Evolutionary conservation across 1,140 invertebrate species (phyloP), one percentile per base, ranked within the genome.

Genomic region (Drosophila triauraria): DNA sequence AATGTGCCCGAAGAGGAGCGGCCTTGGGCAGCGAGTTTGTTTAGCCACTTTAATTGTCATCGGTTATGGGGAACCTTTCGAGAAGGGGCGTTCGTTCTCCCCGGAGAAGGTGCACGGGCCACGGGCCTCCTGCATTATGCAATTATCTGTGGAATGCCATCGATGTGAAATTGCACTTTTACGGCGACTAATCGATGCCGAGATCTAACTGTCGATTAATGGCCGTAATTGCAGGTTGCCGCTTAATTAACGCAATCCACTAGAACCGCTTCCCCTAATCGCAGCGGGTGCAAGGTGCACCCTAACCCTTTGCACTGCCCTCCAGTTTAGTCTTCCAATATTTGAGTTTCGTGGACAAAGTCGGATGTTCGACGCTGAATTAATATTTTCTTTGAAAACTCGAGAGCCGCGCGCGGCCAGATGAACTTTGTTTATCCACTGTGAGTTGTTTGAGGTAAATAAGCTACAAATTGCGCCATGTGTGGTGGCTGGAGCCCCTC

Each of bases 381-480:
- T 63, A 67, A 78, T 59, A 72, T 79, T 61, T 60, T 44, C 35
- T 35, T 43, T 40, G 38, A 40, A 56, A 47, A 48, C 48, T 54
- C 51, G 47, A 76, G 71, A 80, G 62, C 63, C 17, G 35, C 56
- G 60, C 17, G 35, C 56, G 60, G 59, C 44, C 12, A 64, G 48
- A 48, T 83, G 47, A 56, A 79, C 59, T 64, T 79, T 75, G 82
- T 78, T 87, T 85, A 64, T 60, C 38, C 54, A 51, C 27, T 82
- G 61, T 61, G 56, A 70, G 56, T 50, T 75, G 42, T 50, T 65
- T 23, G 48, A 48, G 53, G 61, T 65, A 87, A 82, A 82, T 67
- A 87, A 63, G 65, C 75, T 61, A 63, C 60, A 75, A 86, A 86
- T 71, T 82, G 83, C 83, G 71, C 64, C 69, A 82, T 78, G 78